Base-by-base conservation (phyloP, 1,140 invertebrate genomes). In the Catajapyx aquilonaris region DNA sequence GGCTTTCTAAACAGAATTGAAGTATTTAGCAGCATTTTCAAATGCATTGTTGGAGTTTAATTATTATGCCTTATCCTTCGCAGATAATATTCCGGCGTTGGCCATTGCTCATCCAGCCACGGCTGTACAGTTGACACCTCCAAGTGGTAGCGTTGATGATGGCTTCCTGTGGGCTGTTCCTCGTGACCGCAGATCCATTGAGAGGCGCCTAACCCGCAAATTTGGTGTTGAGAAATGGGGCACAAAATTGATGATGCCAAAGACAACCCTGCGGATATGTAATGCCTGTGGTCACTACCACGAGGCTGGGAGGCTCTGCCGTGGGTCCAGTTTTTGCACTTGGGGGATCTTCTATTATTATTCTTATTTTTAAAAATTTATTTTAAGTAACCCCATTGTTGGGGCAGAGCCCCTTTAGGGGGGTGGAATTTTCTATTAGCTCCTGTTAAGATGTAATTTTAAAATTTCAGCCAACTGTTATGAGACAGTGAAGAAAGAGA, bases 161-260 rank as follows among this genome's bases (percentile, higher is more conserved):
- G 75, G 73, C n/a, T 65, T 86, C 51, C 47, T 88, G 13, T 77
- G 71, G 65, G 84, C 71, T 40, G 81, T 81, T 2, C 87, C 84
- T 0, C 81, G 76, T 48, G 63, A 65, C 35, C 61, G 84, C 50
- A 59, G 79, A 45, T 69, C 73, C 1, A 38, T 83, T 22, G 83
- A 88, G 50, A 75, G 62, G 54, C 62, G 80, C 39, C 51, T 61
- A 43, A 73, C 63, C 31, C 61, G 79, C 38, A 83, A 71, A 60
- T 84, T 68, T 55, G 79, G 76, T 5, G 13, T 7, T 7, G 23
- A 28, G 13, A 7, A 28, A 13, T 28, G 23, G 23, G 23, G 23
- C 13, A 13, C 7, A 28, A 81, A 81, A 59, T 64, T 70, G 10
- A 45, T 75, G 13, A 55, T 65, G 19, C 71, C 73, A 2, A 81